These are phyloP conservation scores for Meloidogyne hapla DNA, from an alignment of 1,140 invertebrate species.

Conservation along the genomic window DNA sequence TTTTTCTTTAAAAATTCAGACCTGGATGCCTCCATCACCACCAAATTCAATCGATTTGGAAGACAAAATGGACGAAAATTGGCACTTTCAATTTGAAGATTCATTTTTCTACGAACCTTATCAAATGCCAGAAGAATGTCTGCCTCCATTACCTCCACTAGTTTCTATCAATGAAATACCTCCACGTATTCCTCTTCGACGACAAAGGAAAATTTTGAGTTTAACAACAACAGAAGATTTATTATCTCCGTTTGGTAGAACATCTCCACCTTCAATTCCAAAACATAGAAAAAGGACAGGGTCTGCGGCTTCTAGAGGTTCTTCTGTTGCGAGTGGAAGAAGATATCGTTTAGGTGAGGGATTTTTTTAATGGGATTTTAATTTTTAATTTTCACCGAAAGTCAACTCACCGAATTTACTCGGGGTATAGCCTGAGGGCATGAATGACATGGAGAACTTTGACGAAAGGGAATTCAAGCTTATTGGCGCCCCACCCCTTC, in stretches of 20 bases:
- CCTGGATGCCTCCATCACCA: slow-evolving; percentile 38
- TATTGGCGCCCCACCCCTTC: too few relatives aligned
- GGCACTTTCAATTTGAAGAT: slow-evolving; percentile 12
- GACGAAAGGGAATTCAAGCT: too few relatives aligned
- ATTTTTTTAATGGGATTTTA: too few relatives aligned
- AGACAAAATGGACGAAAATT: slow-evolving; percentile 13
- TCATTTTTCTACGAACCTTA: slow-evolving; percentile 20
- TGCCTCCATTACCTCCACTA: slow-evolving; percentile 29
- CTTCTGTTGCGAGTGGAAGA: background rate
- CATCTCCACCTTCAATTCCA: slow-evolving; percentile 4
- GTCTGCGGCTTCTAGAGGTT: background rate
- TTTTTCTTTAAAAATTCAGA: background rate
- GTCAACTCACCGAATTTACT: too few relatives aligned
- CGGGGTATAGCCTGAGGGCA: too few relatives aligned
- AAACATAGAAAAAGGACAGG: slow-evolving; percentile 13
- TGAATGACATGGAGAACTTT: too few relatives aligned
- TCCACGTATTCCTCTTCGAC: background rate
- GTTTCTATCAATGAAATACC: slow-evolving; percentile 1
- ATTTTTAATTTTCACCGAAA: too few relatives aligned
- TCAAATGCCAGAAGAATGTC: slow-evolving; percentile 18
- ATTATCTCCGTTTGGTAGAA: background rate
- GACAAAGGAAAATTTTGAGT: background rate
- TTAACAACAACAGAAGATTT: background rate
- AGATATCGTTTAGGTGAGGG: background rate
- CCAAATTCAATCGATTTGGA: slow-evolving; percentile 21